phyloP scores from a whole-genome alignment of 2,888 invertebrate genomes.

The Portevinia maculata region DNA sequence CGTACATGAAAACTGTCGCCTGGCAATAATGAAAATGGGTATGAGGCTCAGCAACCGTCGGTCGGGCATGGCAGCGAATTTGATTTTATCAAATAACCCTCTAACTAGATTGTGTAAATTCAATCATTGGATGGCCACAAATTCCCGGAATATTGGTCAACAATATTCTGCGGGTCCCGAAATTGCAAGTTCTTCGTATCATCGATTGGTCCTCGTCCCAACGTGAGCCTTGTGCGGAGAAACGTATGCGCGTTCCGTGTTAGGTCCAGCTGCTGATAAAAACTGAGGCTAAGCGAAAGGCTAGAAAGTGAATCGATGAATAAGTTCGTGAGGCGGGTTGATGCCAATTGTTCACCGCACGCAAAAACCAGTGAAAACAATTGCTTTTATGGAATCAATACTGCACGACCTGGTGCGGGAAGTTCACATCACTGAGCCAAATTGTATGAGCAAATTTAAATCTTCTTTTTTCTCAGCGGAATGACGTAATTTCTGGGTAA shows the following conservation, averaged over 20 bases:
- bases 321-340: slow-evolving; percentile 52
- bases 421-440: slow-evolving; percentile 28
- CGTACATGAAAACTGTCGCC: slow-evolving; percentile 23
- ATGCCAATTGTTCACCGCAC: slow-evolving; percentile 55
- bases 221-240: slow-evolving; percentile 50
- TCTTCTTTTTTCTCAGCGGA: too few species aligned
- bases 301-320: slow-evolving; percentile 73
- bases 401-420: slow-evolving; percentile 22
- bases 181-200: slow-evolving; percentile 55
- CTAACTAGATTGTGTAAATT: slow-evolving; percentile 75
- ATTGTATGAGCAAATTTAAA: too few species aligned
- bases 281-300: slow-evolving; percentile 34
- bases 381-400: slow-evolving; percentile 70
- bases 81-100: slow-evolving; percentile 66
- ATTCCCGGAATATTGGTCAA: slow-evolving; percentile 73
- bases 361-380: slow-evolving; percentile 68
- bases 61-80: slow-evolving; percentile 48
- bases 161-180: slow-evolving; percentile 62
- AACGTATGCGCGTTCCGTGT: neutral
- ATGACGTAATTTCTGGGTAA: too few species aligned
- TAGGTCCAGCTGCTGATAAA: neutral
- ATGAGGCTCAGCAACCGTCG: neutral
- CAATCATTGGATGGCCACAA: slow-evolving; percentile 70
- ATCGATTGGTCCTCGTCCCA: neutral
- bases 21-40: slow-evolving; percentile 48